Evolutionary conservation across 1,140 invertebrate genomes (phyloP).

Genomic region (Reticulitermes speratus): DNA sequence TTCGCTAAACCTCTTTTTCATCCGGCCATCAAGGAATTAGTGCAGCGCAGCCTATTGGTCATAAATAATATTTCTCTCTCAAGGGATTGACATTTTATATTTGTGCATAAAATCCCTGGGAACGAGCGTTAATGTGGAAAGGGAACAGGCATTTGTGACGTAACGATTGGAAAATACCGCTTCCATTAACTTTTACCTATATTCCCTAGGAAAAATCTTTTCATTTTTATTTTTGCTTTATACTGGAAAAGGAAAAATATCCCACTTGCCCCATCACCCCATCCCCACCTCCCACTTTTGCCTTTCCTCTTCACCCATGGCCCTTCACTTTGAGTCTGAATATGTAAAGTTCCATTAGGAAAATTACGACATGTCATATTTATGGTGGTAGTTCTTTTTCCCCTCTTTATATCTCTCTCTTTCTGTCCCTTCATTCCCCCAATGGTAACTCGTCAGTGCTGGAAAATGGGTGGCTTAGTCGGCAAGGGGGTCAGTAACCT

Average conservation of each 20-base stretch:
- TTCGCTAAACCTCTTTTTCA: background rate
- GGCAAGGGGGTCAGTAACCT: background rate
- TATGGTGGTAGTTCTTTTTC: conserved; percentile 1
- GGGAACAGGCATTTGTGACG: background rate
- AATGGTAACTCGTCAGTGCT: background rate
- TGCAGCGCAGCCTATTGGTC: background rate
- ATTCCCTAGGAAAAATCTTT: conserved; percentile 16
- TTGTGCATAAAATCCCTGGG: background rate
- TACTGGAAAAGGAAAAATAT: background rate
- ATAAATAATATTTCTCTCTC: background rate
- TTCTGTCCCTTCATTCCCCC: background rate
- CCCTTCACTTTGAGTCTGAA: conserved; percentile 12
- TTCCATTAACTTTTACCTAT: background rate
- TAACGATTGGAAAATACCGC: conserved; percentile 10
- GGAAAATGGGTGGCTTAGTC: no score
- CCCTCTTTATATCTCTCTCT: background rate
- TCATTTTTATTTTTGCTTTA: conserved; percentile 10
- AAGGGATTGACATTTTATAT: background rate
- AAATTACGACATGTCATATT: conserved; percentile 19
- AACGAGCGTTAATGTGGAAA: background rate
- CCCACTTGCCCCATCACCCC: background rate
- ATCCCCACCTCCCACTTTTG: background rate
- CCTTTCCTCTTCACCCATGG: conserved; percentile 17
- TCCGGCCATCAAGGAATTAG: background rate
- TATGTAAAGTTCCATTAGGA: conserved; percentile 16